Evolutionary conservation across 2,888 invertebrate genomes (phyloP).

Genomic region (Cerastoderma edule): DNA sequence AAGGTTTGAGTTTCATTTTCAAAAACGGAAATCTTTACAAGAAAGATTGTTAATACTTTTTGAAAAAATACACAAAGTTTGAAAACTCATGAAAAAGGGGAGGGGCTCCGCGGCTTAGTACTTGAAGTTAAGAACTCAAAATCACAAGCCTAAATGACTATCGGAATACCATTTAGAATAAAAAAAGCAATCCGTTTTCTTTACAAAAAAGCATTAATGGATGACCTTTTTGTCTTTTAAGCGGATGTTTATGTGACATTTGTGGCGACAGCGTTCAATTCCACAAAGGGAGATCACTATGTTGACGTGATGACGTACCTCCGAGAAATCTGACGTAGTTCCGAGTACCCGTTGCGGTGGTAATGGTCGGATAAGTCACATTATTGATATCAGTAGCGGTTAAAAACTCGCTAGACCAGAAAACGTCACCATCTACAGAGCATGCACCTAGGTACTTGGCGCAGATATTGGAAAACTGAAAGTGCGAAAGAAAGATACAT

Average conservation of each 20-base stretch:
- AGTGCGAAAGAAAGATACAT: background rate
- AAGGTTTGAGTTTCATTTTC: too few relatives aligned
- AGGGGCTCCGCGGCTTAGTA: too few relatives aligned
- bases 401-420: slow-evolving; percentile 39
- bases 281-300: background rate
- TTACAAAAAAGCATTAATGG: too few relatives aligned
- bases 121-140: too few relatives aligned
- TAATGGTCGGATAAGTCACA: slow-evolving; percentile 40
- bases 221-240: too few relatives aligned
- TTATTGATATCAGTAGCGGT: slow-evolving; percentile 25
- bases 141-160: too few relatives aligned
- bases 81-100: too few relatives aligned
- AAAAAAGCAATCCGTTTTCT: background rate
- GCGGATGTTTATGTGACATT: too few relatives aligned
- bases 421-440: slow-evolving; percentile 37
- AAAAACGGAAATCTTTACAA: too few relatives aligned
- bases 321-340: slow-evolving; percentile 35
- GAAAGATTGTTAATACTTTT: too few relatives aligned
- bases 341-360: slow-evolving; percentile 15
- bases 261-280: background rate
- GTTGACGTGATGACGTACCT: slow-evolving; percentile 10
- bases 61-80: too few relatives aligned
- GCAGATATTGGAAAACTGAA: slow-evolving; percentile 44
- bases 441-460: slow-evolving; percentile 27
- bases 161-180: background rate